Evolutionary conservation across 2,888 invertebrate genomes (phyloP), one percentile per base, ranked within the genome.

Genomic region (Eupithecia inturbata): DNA sequence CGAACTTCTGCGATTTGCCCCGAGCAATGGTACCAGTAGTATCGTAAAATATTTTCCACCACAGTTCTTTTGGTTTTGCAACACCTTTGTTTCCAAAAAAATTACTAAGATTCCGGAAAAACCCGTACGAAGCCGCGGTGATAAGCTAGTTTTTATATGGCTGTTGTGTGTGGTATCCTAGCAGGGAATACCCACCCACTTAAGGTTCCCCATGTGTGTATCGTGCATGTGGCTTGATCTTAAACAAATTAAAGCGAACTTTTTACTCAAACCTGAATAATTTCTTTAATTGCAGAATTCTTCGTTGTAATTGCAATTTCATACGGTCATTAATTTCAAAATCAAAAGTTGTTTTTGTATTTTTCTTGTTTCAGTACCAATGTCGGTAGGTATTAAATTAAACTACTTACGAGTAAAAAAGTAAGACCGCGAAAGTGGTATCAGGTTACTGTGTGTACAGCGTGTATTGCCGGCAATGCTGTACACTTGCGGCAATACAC

Each of bases 301-400:
- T 6, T 36, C 12, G 7, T 10, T 39, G 36, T n/a, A 64, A 66
- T 66, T 39, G 36, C 33, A 64, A 66, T 66, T 66, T 6, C 1
- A 5, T 39, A 57, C 68, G 53, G 53, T 36, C 12, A 6, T 28
- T 60, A 45, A 31, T 62, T 41, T 69, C 9, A 69, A 69, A 62
- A 69, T 62, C 69, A 69, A 69, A 62, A 69, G 69, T 69, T 41
- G 41, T n/a, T 9, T 16, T 41, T 66, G 22, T 53, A 33, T 62
- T 49, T 70, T 57, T 26, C 45, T 67, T 67, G 41, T 67, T 62
- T 62, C 49, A 53, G 36, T 49, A 22, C 2, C 7, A 1, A 31
- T 60, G 26, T 66, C 26, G 0, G 62, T 62, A 28, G 62, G 31
- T 31, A 31, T 62, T 53, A 10, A 26, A 26, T 57, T 26, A 22